A percentile compares a stretch with the other conserved stretches of the same genome.
These are phyloP conservation scores for Morpho deidamia DNA, from an alignment of 2,888 invertebrate genomes.

Conservation along the genomic window DNA sequence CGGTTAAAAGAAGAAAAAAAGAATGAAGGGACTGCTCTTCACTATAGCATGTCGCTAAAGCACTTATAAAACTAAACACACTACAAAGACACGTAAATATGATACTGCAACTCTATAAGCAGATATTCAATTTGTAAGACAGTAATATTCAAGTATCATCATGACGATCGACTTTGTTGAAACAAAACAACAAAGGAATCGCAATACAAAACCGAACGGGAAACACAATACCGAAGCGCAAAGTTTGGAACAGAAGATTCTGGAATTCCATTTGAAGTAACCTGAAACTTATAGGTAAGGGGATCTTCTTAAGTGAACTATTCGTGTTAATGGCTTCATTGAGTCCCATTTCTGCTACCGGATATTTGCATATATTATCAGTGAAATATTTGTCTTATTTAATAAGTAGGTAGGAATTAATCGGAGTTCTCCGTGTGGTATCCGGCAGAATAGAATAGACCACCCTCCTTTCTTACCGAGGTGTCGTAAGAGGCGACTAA, in stretches of 20 bases:
- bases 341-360: slow-evolving; percentile 21
- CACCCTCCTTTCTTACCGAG: no score
- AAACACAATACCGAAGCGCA: slow-evolving; percentile 4
- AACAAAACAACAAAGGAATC: neutral
- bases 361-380: slow-evolving; percentile 21
- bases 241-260: slow-evolving; percentile 7
- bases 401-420: no score
- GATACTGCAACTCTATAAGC: no score
- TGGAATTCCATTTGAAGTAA: slow-evolving; percentile 12
- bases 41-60: no score
- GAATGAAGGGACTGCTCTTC: no score
- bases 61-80: no score
- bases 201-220: neutral
- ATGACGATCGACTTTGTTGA: neutral
- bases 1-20: no score
- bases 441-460: no score
- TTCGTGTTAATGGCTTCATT: slow-evolving; percentile 19
- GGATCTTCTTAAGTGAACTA: slow-evolving; percentile 23
- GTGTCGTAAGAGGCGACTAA: no score
- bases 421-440: no score
- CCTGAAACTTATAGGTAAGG: slow-evolving; percentile 16
- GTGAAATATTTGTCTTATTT: no score
- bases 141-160: neutral
- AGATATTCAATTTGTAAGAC: neutral
- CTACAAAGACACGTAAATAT: no score